A percentile compares a stretch with the other conserved stretches of the same genome.
Conservation (phyloP, 2,113 vertebrate species). For the Neomonachus schauinslandi region DNA sequence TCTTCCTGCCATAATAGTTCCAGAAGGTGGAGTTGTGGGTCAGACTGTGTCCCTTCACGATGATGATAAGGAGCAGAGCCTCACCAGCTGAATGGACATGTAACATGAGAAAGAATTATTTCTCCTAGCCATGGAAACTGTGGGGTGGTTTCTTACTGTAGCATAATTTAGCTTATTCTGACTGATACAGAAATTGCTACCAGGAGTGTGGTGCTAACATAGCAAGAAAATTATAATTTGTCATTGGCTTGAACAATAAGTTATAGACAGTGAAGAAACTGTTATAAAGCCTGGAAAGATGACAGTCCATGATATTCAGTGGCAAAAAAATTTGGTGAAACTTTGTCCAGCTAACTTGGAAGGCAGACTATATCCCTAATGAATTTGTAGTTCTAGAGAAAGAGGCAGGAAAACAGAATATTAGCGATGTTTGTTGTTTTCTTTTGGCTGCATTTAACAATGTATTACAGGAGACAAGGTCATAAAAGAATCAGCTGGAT, state of each 20-base stretch:
- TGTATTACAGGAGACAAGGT: background rate
- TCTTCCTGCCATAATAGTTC: background rate
- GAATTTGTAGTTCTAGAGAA: background rate
- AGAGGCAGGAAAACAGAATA: background rate
- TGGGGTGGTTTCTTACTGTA: background rate
- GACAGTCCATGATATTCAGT: background rate
- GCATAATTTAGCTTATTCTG: constrained; percentile 26
- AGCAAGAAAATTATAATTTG: background rate
- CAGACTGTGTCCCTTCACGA: background rate
- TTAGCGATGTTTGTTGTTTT: background rate
- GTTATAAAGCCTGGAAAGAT: background rate
- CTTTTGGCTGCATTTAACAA: constrained; percentile 23
- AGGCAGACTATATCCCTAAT: background rate
- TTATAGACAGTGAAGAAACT: background rate
- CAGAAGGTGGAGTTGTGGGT: background rate
- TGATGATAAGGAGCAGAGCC: background rate
- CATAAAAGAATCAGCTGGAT: constrained; percentile 24
- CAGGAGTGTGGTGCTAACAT: background rate
- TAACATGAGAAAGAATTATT: background rate
- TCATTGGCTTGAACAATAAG: constrained; percentile 10
- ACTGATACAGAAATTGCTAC: constrained; percentile 17
- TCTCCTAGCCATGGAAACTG: background rate
- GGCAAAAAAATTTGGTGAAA: background rate
- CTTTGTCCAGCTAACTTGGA: background rate
- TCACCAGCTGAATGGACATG: background rate